These are phyloP conservation scores for Archocentrus centrarchus DNA, from an alignment of 2,113 vertebrate species.

Conservation along the genomic window DNA sequence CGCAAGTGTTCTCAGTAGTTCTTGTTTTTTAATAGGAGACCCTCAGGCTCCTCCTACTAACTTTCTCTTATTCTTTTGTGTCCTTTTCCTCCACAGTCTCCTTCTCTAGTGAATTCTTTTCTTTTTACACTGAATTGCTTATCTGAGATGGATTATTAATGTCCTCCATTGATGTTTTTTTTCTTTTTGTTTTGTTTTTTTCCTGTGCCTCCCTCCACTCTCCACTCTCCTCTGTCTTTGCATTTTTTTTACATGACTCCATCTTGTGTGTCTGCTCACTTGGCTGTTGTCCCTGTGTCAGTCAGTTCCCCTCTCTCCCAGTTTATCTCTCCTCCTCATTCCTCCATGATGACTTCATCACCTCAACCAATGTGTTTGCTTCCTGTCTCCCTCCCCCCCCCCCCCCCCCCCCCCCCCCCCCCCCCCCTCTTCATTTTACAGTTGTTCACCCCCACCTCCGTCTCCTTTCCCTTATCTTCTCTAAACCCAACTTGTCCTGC, in stretches of 20 bases:
- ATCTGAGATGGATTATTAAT: constrained; percentile 68
- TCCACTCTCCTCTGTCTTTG: constrained; percentile 5
- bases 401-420: background rate
- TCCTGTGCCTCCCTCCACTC: background rate
- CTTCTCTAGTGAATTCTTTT: constrained; percentile 13
- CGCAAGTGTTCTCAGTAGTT: constrained; percentile 64
- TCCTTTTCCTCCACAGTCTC: background rate
- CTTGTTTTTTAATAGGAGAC: constrained; percentile 70
- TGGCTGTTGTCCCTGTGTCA: constrained; percentile 48
- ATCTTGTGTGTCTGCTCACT: constrained; percentile 41
- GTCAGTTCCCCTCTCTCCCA: constrained; percentile 41
- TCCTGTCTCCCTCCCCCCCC: constrained; percentile 13
- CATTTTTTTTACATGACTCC: constrained; percentile 39
- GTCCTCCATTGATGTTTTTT: constrained; percentile 24
- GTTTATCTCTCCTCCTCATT: constrained; percentile 55
- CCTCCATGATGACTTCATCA: constrained; percentile 63
- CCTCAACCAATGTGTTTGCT: constrained; percentile 53
- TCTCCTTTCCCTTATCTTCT: constrained; percentile 30
- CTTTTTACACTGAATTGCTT: constrained; percentile 57
- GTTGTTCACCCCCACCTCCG: background rate
- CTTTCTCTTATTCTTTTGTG: constrained; percentile 56
- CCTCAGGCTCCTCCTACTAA: constrained; percentile 58
- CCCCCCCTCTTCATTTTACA: background rate
- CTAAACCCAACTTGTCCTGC: constrained; percentile 24
- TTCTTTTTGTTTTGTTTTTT: background rate